Base-by-base conservation (phyloP, 2,113 vertebrate species). In the Leucopsar rothschildi region DNA sequence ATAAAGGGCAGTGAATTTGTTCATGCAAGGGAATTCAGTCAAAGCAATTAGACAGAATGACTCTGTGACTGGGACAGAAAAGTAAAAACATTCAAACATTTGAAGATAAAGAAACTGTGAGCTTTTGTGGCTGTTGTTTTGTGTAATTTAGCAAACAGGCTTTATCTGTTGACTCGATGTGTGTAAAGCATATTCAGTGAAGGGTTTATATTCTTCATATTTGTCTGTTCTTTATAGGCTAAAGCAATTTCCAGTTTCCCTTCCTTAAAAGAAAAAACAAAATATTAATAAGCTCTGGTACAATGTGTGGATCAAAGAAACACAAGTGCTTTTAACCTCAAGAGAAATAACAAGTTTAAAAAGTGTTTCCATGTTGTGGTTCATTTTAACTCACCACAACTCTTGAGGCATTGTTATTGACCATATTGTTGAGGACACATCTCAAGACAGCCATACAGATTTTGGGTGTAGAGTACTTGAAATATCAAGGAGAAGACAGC, bases 281-380 rank as follows among this genome's bases (percentile, higher is more conserved):
- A 3, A 1, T 49, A 35, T 50, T 60, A 9, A 63, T 68, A 87
- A 63, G 3, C 8, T 65, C 15, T 55, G 15, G 61, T 66, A 16
- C 3, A 22, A 0, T 37, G 6, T 42, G 9, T 52, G 9, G 33
- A 31, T 56, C 70, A 65, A 70, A 68, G 47, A 21, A 82, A 47
- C 6, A 29, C 12, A 56, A 39, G 2, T 49, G 3, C 15, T 65
- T 45, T 84, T 63, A 81, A 49, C 5, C 5, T 59, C 49, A 42
- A 76, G 63, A 64, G 24, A 68, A 78, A 85, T 35, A 31, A 3
- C 23, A 44, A 79, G 1, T 6, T 78, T 44, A 27, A 50, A 45
- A 25, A 18, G 1, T 10, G 2, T 31, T 59, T 66, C 8, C 21
- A 6, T 1, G 0, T 39, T 80, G 47, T 1, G 2, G 12, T 42